Evolutionary conservation across 53 echinoderm and acorn worm species (phyloP), one percentile per base, ranked within the genome.

Genomic region (Astropecten irregularis): DNA sequence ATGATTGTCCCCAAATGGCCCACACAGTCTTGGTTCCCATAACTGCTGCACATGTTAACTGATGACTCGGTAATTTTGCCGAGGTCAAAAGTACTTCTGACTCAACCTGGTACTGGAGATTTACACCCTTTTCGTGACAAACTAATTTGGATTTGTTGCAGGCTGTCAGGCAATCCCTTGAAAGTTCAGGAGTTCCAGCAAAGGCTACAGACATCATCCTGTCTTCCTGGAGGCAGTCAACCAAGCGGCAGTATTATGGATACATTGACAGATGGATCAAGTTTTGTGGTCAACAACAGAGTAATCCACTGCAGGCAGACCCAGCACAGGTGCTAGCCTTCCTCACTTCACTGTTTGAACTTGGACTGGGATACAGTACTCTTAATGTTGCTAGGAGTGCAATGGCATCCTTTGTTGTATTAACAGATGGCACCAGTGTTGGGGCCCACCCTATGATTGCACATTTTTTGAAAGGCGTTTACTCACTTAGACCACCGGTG

Each of bases 391-490:
- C 89, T 39, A 18, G 88, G 2, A 69, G 69, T 60, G 88, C 83
- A 7, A 25, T 88, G 16, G 68, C 82, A 19, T 40, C 88, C 14
- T 69, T 83, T 36, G 18, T 40, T 47, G 49, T 47, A 16, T 34
- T 81, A 26, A 33, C 44, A 25, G 72, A 50, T 3, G 36, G 30
- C 27, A 27, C 26, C 9, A 79, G 71, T 27, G 79, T 90, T 14
- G 85, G 85, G 23, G 27, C 50, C 13, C 91, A 91, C 51, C 88
- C 91, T 4, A 31, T 91, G 18, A 56, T 91, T 6, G 23, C n/a
- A 18, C 54, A 81, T 20, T 91, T 88, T 55, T 35, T 88, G 51
- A 91, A 77, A 83, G 91, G 91, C 29, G 84, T 83, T 28, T 91
- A 47, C 44, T 54, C 67, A 18, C 29, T 42, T 3, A 37, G 56